Base-by-base conservation (phyloP, 1,140 invertebrate species). In the Xylocopa sonorina region DNA sequence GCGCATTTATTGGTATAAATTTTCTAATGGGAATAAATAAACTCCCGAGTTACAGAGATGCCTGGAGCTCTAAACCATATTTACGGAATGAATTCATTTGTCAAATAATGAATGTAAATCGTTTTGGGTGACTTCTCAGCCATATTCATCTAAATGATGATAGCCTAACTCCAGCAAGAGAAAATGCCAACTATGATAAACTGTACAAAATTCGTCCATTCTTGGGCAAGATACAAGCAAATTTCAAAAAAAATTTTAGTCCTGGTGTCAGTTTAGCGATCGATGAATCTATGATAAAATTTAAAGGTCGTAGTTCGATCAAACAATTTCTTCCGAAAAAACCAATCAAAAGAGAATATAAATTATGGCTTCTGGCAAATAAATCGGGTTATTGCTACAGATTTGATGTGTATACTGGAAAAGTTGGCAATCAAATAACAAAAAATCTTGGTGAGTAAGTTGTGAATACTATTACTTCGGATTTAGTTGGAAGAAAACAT, bases 161-260 rank as follows among this genome's bases (percentile, higher is more conserved):
- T n/a, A n/a, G n/a, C n/a, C n/a, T n/a, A n/a, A n/a, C n/a, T n/a
- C n/a, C 80, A 76, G 84, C 83, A 87, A 88, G 66, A 83, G 80
- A 60, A 81, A 81, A 86, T 77, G 80, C 69, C 63, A 87, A 63
- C 63, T 90, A 88, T 88, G 89, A 92, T 84, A 92, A 92, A 88
- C 76, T 91, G 21, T 91, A 90, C 72, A 91, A 91, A 88, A 79
- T 92, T 50, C 69, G 87, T 57, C 90, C 89, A 53, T 67, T 89
- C 41, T 77, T 92, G 66, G 75, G 78, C 57, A 81, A 83, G 62
- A 72, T 91, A 27, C 64, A 67, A 43, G 48, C 82, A 62, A 78
- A 75, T 74, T 74, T 50, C 24, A 62, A 48, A 32, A 34, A 74
- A 48, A 38, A 74, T 74, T 67, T 53, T 34, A 51, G 41, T 46